Conservation (phyloP, 2,888 invertebrate genomes). For the Cryptophagus acutangulus region DNA sequence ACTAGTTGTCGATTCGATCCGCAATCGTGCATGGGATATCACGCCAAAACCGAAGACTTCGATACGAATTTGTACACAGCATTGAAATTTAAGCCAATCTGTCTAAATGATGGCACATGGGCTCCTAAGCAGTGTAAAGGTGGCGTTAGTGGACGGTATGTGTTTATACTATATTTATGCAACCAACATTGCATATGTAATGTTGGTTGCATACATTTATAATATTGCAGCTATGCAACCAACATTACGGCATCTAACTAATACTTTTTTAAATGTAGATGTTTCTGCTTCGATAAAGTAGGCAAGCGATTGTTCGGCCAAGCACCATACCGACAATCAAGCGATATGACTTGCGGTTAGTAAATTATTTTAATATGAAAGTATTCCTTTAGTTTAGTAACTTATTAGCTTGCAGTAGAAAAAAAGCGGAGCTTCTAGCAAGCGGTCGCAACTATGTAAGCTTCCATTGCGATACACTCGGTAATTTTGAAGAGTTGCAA, state of each 20-base stretch:
- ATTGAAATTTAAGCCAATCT: constrained; percentile 45
- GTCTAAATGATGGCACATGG: constrained; percentile 56
- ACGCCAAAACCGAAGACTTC: constrained; percentile 26
- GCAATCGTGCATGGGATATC: constrained; percentile 30
- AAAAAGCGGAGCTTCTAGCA: constrained; percentile 53
- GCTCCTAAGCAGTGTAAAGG: constrained; percentile 65
- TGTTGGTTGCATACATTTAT: too few species aligned
- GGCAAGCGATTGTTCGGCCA: constrained; percentile 64
- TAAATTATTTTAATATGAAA: too few species aligned
- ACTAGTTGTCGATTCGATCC: constrained; percentile 4
- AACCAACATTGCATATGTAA: too few species aligned
- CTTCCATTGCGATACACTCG: constrained; percentile 60
- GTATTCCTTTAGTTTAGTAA: too few species aligned
- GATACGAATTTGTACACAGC: constrained; percentile 26
- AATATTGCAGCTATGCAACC: too few species aligned
- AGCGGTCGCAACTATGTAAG: constrained; percentile 49
- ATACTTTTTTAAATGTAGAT: constrained; percentile 43
- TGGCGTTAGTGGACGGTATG: constrained; percentile 56
- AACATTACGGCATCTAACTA: constrained; percentile 28
- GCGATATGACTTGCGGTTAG: constrained; percentile 65
- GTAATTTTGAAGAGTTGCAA: constrained; percentile 65
- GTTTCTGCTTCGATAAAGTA: constrained; percentile 59
- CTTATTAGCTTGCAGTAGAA: constrained; percentile 58
- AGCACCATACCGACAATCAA: constrained; percentile 54
- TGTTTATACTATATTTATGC: too few species aligned